Evolutionary conservation across 2,797 vertebrate species (phyloP), one percentile per base, ranked within the genome.

Genomic region (Eleutherodactylus coqui): DNA sequence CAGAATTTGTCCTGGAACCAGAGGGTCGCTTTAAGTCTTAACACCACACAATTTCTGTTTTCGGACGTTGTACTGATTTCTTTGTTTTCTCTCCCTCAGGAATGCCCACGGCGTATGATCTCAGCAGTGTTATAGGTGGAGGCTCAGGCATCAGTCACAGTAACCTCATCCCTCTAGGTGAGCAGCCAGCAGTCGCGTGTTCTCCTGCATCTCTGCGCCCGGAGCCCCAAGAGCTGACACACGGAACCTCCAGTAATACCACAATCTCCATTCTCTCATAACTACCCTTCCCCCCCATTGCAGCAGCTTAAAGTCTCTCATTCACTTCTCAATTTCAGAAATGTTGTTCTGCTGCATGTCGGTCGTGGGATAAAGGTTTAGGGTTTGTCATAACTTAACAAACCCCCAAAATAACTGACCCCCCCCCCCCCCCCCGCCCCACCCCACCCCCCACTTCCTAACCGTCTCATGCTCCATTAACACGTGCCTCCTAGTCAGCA

Each of bases 121-220:
- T 98, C 92, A 98, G 97, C 93, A 97, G 96, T 91, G 96, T 98
- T 92, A 97, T 98, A 6, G 95, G 9, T 67, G 93, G 96, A 11
- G 93, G 96, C 88, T 93, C 96, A 45, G 90, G 96, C 21, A 96
- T 96, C 88, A 94, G 96, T 91, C 97, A 98, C 94, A 98, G 97
- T 95, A 98, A 98, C 95, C 95, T 98, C 92, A 98, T 98, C 90
- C 97, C 97, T 88, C 90, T 98, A 85, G 97, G 97, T 98, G 96
- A 89, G 95, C 90, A 88, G 51, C 32, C 75, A 45, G 60, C 82
- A 69, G 27, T 76, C 75, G 27, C 53, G 43, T 70, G 86, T 72
- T 58, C 47, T 64, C 78, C 78, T 67, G 67, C 76, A 70, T 73
- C 69, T 38, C 86, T 80, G 76, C 86, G 78, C 76, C 58, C 53